These are phyloP conservation scores for Aphelocoma coerulescens DNA, from an alignment of 2,113 vertebrate species.

Conservation along the genomic window DNA sequence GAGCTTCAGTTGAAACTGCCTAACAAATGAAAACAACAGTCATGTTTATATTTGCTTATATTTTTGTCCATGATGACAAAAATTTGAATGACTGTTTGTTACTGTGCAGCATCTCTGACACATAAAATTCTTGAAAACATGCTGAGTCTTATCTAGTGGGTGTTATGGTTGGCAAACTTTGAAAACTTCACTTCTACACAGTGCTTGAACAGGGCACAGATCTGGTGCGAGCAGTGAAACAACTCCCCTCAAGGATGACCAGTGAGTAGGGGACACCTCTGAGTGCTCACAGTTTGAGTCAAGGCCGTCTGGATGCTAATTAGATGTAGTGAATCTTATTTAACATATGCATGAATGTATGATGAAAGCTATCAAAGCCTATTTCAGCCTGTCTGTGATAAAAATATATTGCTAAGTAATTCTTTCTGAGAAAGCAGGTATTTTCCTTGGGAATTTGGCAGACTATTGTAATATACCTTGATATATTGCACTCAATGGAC, in stretches of 20 bases:
- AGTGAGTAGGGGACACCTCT: background rate
- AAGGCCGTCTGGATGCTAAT: background rate
- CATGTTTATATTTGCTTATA: background rate
- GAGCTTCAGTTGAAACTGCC: background rate
- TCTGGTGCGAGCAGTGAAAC: background rate
- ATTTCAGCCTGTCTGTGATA: background rate
- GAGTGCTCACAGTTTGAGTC: background rate
- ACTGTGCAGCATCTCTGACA: background rate
- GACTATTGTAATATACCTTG: background rate
- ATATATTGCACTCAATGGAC: background rate
- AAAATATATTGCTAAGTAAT: background rate
- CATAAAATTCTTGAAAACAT: background rate
- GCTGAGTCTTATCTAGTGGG: background rate
- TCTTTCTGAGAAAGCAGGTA: background rate
- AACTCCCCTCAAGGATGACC: accelerated
- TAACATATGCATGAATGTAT: background rate
- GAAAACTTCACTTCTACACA: background rate
- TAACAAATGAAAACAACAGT: background rate
- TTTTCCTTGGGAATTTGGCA: background rate
- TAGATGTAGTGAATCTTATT: background rate
- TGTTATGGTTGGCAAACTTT: background rate
- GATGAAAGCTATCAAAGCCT: background rate
- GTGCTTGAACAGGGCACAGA: background rate
- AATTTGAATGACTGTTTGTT: background rate
- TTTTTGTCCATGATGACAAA: background rate